Conservation (phyloP, 23 tunicate genomes). For the Ciona savignyi region DNA sequence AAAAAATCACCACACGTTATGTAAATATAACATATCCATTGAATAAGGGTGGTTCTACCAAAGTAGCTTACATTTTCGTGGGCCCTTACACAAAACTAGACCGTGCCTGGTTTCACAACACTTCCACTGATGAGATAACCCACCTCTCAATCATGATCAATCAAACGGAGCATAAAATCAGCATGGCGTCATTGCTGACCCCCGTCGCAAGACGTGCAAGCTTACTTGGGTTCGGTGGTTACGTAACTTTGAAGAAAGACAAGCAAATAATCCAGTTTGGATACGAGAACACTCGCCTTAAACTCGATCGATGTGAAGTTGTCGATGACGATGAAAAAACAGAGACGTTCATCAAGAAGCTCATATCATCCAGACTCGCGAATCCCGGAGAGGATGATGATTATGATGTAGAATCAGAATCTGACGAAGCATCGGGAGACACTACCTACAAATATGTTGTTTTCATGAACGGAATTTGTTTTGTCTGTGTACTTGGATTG, state of each 20-base stretch:
- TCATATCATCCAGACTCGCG: background rate
- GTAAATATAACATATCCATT: constrained; percentile 16
- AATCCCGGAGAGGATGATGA: background rate
- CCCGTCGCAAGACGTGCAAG: constrained; percentile 7
- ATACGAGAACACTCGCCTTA: background rate
- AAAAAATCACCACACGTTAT: background rate
- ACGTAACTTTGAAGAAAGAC: constrained; percentile 8
- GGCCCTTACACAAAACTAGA: constrained; percentile 39
- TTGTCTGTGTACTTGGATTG: background rate
- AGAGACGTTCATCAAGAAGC: background rate
- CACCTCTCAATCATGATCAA: constrained; percentile 9
- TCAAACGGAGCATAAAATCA: constrained; percentile 10
- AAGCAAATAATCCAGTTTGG: background rate
- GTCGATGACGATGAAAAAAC: background rate
- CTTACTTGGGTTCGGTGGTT: constrained; percentile 42
- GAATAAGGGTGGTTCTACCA: constrained; percentile 7
- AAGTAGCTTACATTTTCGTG: constrained; percentile 30
- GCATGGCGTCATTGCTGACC: constrained; percentile 24
- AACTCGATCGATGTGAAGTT: background rate
- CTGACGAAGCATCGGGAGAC: too few species aligned
- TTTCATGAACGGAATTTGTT: background rate
- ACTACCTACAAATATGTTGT: too few species aligned
- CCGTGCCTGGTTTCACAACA: constrained; percentile 8
- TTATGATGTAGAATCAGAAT: too few species aligned
- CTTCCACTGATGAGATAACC: constrained; percentile 1